Evolutionary conservation across 1,140 invertebrate species (phyloP), one percentile per base, ranked within the genome.

Genomic region (Paramacrobiotus metropolitanus): DNA sequence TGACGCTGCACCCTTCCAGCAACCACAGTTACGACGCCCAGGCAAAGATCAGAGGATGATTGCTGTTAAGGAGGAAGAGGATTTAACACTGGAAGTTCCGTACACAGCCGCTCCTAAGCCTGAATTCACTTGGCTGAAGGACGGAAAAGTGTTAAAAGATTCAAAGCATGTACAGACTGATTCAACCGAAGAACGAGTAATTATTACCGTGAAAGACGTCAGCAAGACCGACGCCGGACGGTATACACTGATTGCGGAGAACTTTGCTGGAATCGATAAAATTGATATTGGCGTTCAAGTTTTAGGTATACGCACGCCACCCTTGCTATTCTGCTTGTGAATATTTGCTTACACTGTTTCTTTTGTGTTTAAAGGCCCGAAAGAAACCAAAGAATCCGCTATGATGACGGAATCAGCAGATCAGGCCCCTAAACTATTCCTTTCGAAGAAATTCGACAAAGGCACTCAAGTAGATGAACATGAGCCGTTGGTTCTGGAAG

Each of bases 41-140:
- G 9, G 4, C 4, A 55, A 55, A 28, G 67, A 68, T 18, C 62
- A 67, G 31, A 48, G 67, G 15, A 48, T 64, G n/a, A 67, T 66
- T 59, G 65, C 62, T 9, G 67, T 62, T 3, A 64, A 64, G 30
- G 30, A 64, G 65, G 81, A 79, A 15, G 78, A 81, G 59, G 82
- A 86, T 67, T 77, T 83, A 1, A 80, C 78, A 1, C 74, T 89
- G 44, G 76, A 74, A 45, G 78, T 87, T n/a, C 80, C 81, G 67
- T 88, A 79, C 70, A 78, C 77, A 20, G 82, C 80, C 3, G 76
- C 77, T 2, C 83, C 84, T 29, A 77, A 76, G 65, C 84, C 86
- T 1, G 79, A 76, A 62, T 81, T 81, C 62, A 80, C 82, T 74
- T 88, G 85, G 85, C 77, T 77, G 2, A 77, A 79, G 20, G 81